Base-by-base conservation (phyloP, 2,113 vertebrate species). In the Anhinga anhinga region DNA sequence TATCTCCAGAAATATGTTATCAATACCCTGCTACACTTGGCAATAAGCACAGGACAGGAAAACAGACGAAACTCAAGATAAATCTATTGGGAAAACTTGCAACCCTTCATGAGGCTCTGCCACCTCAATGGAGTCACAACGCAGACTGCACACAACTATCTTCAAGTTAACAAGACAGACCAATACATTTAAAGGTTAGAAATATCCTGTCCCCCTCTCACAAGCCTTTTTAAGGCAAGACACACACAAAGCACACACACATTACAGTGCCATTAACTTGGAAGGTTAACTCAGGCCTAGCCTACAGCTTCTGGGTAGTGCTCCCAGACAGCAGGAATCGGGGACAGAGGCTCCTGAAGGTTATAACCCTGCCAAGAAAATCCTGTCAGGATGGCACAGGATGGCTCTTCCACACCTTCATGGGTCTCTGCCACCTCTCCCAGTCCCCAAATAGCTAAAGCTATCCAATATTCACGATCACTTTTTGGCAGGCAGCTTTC, bases 261-360 rank as follows among this genome's bases (percentile, higher is more conserved):
- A 8, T 32, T n/a, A 26, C 20, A 55, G 36, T 27, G 27, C 47
- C 23, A 15, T n/a, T 81, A 85, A 76, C 53, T n/a, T 3, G 0
- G 19, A 66, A 34, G 15, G 49, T 69, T 58, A 83, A 52, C 40
- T 55, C 18, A 11, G 69, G n/a, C 45, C n/a, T 25, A 66, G 29
- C 20, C 62, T 26, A 27, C 30, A 38, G 44, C 29, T 52, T 40
- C n/a, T 38, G 23, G 11, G 13, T 2, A 67, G 36, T 7, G 18
- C 38, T 42, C 25, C 30, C 10, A 11, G 47, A 7, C 49, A 67
- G n/a, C 29, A 32, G 38, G 38, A 32, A 59, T 7, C 2, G 0
- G 5, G 16, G n/a, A 44, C 18, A 15, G 14, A 36, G 19, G 40
- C 30, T 36, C 30, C 44, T 13, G 20, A 55, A 52, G 44, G 44